These are phyloP conservation scores for Sminthurinus aureus DNA, from an alignment of 2,888 invertebrate genomes.

Conservation along the genomic window DNA sequence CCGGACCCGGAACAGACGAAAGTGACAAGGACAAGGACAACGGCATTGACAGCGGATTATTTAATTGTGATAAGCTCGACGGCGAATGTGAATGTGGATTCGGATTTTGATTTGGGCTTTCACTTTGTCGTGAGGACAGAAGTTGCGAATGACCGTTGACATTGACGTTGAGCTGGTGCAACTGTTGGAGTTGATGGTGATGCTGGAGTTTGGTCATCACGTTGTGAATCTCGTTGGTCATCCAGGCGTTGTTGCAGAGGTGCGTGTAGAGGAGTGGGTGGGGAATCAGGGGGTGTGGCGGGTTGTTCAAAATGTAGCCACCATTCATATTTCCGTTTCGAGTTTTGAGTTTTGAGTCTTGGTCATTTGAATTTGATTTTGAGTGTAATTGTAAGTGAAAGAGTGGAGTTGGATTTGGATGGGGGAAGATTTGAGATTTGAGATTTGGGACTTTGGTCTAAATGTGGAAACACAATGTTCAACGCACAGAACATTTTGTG, in stretches of 20 bases:
- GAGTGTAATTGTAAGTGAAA: too few species aligned
- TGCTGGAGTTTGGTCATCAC: constrained; percentile 58
- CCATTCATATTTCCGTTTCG: not conserved
- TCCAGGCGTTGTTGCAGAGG: constrained; percentile 59
- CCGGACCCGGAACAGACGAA: too few species aligned
- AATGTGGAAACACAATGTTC: too few species aligned
- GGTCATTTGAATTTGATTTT: too few species aligned
- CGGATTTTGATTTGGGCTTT: constrained; percentile 25
- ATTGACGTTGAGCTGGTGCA: constrained; percentile 25
- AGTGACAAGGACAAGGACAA: too few species aligned
- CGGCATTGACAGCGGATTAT: constrained; percentile 3
- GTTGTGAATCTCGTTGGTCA: constrained; percentile 59
- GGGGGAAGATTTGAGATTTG: too few species aligned
- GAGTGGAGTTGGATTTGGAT: too few species aligned
- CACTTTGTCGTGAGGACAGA: not conserved
- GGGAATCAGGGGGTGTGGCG: constrained; percentile 45
- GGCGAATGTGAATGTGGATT: constrained; percentile 5
- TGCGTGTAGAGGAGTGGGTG: constrained; percentile 59
- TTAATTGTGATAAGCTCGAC: not conserved
- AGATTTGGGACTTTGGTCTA: too few species aligned
- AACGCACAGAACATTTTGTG: too few species aligned
- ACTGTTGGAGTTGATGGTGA: constrained; percentile 54
- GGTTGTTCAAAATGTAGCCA: constrained; percentile 32
- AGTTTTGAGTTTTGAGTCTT: too few species aligned
- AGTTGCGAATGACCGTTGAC: too few species aligned